Conservation (phyloP, 2,888 invertebrate genomes). For the Alcis repandata region DNA sequence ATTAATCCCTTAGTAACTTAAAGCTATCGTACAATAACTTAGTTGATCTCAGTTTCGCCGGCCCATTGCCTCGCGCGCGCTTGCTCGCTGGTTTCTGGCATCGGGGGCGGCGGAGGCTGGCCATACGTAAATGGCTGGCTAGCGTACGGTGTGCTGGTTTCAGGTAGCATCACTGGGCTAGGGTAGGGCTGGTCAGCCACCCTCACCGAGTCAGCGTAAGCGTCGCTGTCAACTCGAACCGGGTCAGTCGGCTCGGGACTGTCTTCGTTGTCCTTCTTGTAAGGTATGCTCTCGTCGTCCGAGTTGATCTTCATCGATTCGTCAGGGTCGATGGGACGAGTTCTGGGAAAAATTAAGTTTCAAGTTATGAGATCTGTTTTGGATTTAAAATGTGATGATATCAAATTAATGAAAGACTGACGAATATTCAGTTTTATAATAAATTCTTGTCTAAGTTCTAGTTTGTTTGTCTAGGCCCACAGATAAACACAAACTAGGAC, state of each 20-base stretch:
- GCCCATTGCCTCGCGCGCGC: slow-evolving; percentile 65
- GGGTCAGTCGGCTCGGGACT: slow-evolving; percentile 75
- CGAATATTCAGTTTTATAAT: too few species aligned
- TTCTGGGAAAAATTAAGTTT: slow-evolving; percentile 50
- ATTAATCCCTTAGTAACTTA: neutral
- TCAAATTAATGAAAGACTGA: too few species aligned
- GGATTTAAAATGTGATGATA: too few species aligned
- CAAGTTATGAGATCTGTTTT: too few species aligned
- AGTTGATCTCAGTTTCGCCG: slow-evolving; percentile 82
- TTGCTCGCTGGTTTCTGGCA: slow-evolving; percentile 44
- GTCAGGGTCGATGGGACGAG: slow-evolving; percentile 75
- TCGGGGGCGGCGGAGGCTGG: slow-evolving; percentile 43
- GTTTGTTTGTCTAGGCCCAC: too few species aligned
- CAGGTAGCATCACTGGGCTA: neutral
- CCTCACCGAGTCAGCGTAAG: slow-evolving; percentile 2
- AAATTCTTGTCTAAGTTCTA: too few species aligned
- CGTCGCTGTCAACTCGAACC: slow-evolving; percentile 59
- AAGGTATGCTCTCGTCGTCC: slow-evolving; percentile 81
- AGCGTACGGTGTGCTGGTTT: neutral
- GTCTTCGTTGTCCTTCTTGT: slow-evolving; percentile 80
- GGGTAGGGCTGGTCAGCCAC: slow-evolving; percentile 21
- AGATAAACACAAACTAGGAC: too few species aligned
- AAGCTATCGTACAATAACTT: slow-evolving; percentile 33
- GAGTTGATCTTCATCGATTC: slow-evolving; percentile 79
- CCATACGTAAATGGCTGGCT: slow-evolving; percentile 40